phyloP scores from a whole-genome alignment of 1,140 invertebrate species.

The Drosophila ironensis region DNA sequence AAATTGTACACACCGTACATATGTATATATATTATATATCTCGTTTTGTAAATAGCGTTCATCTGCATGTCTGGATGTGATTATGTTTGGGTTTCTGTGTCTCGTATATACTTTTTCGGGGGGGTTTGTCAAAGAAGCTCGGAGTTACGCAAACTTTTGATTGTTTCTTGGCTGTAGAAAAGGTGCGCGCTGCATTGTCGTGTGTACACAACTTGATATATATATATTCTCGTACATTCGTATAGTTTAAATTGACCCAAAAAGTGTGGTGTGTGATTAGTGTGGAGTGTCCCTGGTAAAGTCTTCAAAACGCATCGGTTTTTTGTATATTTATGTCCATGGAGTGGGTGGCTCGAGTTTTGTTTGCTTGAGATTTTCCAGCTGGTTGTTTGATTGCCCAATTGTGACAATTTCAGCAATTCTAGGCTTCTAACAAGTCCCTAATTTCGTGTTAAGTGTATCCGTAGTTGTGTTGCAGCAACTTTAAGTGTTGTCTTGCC shows the following conservation, averaged over 20 bases:
- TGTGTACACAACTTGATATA: constrained; percentile 16
- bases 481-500: constrained; percentile 19
- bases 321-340: too few relatives aligned
- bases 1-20: constrained; percentile 36
- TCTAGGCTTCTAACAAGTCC: constrained; percentile 51
- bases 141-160: constrained; percentile 69
- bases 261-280: constrained; percentile 32
- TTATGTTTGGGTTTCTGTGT: constrained; percentile 11
- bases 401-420: constrained; percentile 67
- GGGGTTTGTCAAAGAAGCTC: constrained; percentile 59
- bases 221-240: constrained; percentile 1
- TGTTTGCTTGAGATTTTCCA: constrained; percentile 3
- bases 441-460: constrained; percentile 35
- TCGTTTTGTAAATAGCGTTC: constrained; percentile 42
- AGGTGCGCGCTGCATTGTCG: constrained; percentile 25
- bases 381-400: constrained; percentile 15
- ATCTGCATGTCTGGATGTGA: constrained; percentile 15
- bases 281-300: constrained; percentile 32
- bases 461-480: constrained; percentile 34
- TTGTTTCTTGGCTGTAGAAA: constrained; percentile 56
- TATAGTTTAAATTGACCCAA: constrained; percentile 67
- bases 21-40: constrained; percentile 21
- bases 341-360: constrained; percentile 23
- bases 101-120: constrained; percentile 3
- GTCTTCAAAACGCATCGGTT: constrained; percentile 63